Percentiles rank a stretch among this genome's conserved stretches.
These are phyloP conservation scores for Drosophila ambigua DNA, from an alignment of 1,140 invertebrate species.

Conservation along the genomic window DNA sequence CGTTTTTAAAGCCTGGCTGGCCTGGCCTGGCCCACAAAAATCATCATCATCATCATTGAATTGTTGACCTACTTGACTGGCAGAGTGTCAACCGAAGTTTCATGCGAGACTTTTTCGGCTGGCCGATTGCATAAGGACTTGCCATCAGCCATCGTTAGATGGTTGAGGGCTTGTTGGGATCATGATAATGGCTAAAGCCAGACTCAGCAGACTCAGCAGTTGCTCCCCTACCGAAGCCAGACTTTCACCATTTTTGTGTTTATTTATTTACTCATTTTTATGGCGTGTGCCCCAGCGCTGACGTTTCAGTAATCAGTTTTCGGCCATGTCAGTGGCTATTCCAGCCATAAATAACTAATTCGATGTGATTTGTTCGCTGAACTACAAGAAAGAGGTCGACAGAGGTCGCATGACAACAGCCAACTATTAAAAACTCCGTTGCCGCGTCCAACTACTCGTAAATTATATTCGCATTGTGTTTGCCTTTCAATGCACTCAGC, in stretches of 20 bases:
- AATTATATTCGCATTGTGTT: constrained; percentile 72
- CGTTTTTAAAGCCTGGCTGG: constrained; percentile 26
- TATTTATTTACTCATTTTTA: constrained; percentile 31
- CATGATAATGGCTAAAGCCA: constrained; percentile 43
- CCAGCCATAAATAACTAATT: constrained; percentile 50
- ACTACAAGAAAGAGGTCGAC: constrained; percentile 39
- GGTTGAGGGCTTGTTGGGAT: constrained; percentile 64
- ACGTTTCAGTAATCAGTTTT: constrained; percentile 35
- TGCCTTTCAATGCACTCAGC: constrained; percentile 34
- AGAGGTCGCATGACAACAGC: constrained; percentile 60
- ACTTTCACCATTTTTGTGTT: constrained; percentile 6
- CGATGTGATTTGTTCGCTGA: constrained; percentile 32
- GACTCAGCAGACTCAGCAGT: constrained; percentile 1
- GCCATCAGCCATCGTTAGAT: constrained; percentile 29
- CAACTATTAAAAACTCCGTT: constrained; percentile 61
- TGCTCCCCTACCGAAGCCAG: neutral
- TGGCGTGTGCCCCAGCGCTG: constrained; percentile 2
- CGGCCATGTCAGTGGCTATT: neutral
- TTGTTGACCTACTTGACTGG: constrained; percentile 64
- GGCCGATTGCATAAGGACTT: constrained; percentile 24
- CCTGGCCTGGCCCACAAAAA: constrained; percentile 21
- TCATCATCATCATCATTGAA: constrained; percentile 10
- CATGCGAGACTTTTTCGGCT: constrained; percentile 26
- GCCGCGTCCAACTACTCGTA: constrained; percentile 39
- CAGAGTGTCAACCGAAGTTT: constrained; percentile 36